These are phyloP conservation scores for Podotricha telesiphe DNA, from an alignment of 2,888 invertebrate species.

Conservation along the genomic window DNA sequence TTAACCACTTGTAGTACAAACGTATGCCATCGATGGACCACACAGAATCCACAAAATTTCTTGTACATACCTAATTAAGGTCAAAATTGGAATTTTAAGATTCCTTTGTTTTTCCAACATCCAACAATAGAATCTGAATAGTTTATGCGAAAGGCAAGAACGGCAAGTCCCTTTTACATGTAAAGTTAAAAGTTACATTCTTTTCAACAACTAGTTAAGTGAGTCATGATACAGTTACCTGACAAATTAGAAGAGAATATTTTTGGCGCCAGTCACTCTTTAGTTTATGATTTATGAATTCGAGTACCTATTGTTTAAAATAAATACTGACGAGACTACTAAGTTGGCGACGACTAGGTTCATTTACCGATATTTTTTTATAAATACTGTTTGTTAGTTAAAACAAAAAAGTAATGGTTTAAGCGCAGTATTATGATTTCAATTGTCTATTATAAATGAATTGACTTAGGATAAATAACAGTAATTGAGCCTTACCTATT, in stretches of 20 bases:
- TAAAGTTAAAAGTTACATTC: neutral
- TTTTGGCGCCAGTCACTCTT: slow-evolving; percentile 20
- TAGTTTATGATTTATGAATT: neutral
- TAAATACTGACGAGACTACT: neutral
- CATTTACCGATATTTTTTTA: neutral
- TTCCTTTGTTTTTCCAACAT: slow-evolving; percentile 42
- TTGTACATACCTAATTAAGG: slow-evolving; percentile 53
- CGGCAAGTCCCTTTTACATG: neutral
- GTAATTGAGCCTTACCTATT: too few species aligned
- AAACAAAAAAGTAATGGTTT: too few species aligned
- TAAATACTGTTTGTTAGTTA: too few species aligned
- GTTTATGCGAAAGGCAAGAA: slow-evolving; percentile 7
- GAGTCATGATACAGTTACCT: slow-evolving; percentile 1
- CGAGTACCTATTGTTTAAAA: neutral
- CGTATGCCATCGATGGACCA: slow-evolving; percentile 38
- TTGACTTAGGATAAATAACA: too few species aligned
- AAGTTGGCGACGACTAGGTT: neutral
- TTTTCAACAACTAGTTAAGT: neutral
- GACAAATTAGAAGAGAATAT: slow-evolving; percentile 10
- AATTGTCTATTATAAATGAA: too few species aligned
- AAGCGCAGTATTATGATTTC: too few species aligned
- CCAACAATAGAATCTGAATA: slow-evolving; percentile 11
- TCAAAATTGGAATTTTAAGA: slow-evolving; percentile 50
- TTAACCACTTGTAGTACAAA: too few species aligned
- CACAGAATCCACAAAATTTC: slow-evolving; percentile 51